Percentiles rank a stretch among this genome's conserved stretches.
phyloP scores from a whole-genome alignment of 2,888 invertebrate genomes.

The Pyrocoelia pectoralis region DNA sequence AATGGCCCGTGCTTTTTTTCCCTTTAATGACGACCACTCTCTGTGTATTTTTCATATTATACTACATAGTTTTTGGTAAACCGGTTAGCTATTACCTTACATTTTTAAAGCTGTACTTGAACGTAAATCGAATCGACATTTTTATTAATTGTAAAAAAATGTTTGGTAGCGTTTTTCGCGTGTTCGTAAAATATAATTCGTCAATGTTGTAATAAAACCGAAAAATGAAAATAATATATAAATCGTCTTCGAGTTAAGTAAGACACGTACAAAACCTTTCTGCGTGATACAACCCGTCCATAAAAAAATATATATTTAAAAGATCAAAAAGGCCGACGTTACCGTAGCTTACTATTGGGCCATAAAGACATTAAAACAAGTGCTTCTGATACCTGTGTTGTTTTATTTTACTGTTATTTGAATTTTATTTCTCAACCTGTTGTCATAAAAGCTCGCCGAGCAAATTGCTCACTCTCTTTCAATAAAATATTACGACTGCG shows the following conservation, averaged over 20 bases:
- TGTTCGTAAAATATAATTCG: conserved; percentile 8
- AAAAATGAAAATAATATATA: conserved; percentile 24
- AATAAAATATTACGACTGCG: conserved; percentile 22
- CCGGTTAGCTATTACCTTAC: conserved; percentile 54
- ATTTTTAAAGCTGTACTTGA: conserved; percentile 42
- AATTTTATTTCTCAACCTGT: conserved; percentile 39
- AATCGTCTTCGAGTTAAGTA: conserved; percentile 28
- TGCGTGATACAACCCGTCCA: conserved; percentile 38
- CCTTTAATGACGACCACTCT: conserved; percentile 46
- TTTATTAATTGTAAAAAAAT: not conserved
- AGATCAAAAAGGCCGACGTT: conserved; percentile 42
- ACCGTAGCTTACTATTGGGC: conserved; percentile 39
- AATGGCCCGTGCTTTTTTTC: conserved; percentile 45
- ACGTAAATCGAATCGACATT: not conserved
- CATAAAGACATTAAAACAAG: conserved; percentile 58
- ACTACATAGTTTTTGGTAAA: conserved; percentile 53
- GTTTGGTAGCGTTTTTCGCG: conserved; percentile 16
- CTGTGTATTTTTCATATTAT: conserved; percentile 58
- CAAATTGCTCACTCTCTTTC: conserved; percentile 31
- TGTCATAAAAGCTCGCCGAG: conserved; percentile 34
- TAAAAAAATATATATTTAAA: conserved; percentile 32
- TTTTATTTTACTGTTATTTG: conserved; percentile 45
- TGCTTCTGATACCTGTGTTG: conserved; percentile 54
- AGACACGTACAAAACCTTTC: conserved; percentile 35
- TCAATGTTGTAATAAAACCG: conserved; percentile 13